Conservation (phyloP, 2,797 vertebrate species). For the Lateolabrax maculatus region DNA sequence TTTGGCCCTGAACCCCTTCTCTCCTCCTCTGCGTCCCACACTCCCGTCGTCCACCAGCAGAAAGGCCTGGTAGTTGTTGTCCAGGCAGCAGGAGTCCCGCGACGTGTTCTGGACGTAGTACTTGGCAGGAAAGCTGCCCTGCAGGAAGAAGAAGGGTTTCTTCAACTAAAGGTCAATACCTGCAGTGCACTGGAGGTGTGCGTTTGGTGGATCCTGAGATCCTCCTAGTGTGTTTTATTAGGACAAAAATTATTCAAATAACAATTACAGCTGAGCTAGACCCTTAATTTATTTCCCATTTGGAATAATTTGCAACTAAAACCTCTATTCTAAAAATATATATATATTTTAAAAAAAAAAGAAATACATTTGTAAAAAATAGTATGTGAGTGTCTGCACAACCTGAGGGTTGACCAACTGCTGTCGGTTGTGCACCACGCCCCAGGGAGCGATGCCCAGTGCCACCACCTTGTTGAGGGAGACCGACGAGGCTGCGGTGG, state of each 20-base stretch:
- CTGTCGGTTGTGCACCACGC: slow-evolving; percentile 85
- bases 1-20: slow-evolving; percentile 86
- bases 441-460: slow-evolving; percentile 92
- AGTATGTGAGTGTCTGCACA: slow-evolving; percentile 20
- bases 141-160: slow-evolving; percentile 9
- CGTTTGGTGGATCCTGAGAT: background rate
- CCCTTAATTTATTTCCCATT: too few species aligned
- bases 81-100: slow-evolving; percentile 81
- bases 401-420: slow-evolving; percentile 89
- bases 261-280: too few species aligned
- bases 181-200: too few species aligned
- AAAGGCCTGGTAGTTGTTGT: slow-evolving; percentile 93
- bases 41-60: slow-evolving; percentile 93
- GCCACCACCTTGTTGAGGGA: slow-evolving; percentile 89
- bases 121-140: slow-evolving; percentile 91
- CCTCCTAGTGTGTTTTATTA: background rate
- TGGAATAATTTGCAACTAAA: background rate
- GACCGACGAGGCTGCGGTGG: slow-evolving; percentile 85
- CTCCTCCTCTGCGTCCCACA: slow-evolving; percentile 83
- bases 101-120: slow-evolving; percentile 77
- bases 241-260: too few species aligned
- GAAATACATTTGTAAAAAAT: too few species aligned
- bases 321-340: background rate
- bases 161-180: background rate
- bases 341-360: too few species aligned